Percentiles rank a stretch among this genome's conserved stretches.
Conservation (phyloP, 2,113 vertebrate genomes). For the Ciconia maguari region DNA sequence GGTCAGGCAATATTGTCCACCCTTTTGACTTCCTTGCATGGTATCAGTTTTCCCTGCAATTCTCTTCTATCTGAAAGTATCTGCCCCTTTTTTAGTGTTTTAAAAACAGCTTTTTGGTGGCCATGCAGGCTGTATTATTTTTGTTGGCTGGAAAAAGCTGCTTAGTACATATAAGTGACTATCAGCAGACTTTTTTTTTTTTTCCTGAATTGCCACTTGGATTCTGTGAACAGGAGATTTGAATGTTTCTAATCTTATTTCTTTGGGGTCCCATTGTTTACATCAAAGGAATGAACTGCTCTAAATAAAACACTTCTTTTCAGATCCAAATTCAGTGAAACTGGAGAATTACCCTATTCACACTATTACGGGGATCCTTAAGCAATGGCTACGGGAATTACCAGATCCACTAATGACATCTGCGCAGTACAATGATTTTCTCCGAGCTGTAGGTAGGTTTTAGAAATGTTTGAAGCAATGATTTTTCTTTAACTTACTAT, state of each 20-base stretch:
- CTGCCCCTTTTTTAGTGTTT: background rate
- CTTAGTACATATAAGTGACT: background rate
- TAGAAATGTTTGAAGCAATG: background rate
- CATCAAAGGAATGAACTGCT: background rate
- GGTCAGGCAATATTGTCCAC: slow-evolving; percentile 64
- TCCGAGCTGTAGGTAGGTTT: slow-evolving; percentile 89
- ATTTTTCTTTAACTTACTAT: background rate
- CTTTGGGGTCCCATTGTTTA: background rate
- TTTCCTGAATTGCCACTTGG: background rate
- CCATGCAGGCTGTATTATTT: background rate
- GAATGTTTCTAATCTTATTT: background rate
- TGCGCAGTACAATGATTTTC: slow-evolving; percentile 89
- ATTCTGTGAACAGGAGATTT: background rate
- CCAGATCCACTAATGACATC: slow-evolving; percentile 97
- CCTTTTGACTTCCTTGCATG: background rate
- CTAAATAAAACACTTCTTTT: background rate
- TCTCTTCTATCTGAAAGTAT: background rate
- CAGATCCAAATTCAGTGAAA: slow-evolving; percentile 83
- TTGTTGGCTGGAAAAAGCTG: background rate
- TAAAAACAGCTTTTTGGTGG: background rate
- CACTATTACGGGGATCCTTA: slow-evolving; percentile 91
- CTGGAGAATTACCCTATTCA: slow-evolving; percentile 95
- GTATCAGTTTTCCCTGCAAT: background rate
- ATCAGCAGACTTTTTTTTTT: background rate
- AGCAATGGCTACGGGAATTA: slow-evolving; percentile 94